Base-by-base conservation (phyloP, 1,140 invertebrate species). In the Colletes latitarsis region DNA sequence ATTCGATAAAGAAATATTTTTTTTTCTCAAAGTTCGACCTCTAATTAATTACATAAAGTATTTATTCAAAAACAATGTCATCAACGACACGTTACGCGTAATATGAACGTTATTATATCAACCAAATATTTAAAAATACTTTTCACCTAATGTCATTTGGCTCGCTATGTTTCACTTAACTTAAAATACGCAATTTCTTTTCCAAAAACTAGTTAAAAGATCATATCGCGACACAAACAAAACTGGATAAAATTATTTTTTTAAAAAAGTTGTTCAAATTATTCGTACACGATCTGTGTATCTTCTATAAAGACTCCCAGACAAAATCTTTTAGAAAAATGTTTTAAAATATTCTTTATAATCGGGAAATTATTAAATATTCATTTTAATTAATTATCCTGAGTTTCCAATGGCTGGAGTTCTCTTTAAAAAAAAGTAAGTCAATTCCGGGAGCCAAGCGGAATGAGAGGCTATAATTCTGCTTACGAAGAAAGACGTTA, bases 381-480 rank as follows among this genome's bases (percentile, higher is more conserved):
- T 21, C 10, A 52, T 6, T 52, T 68, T 4, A 17, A 30, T 68
- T 0, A n/a, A 68, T 68, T 21, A 53, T 30, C n/a, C 4, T 5
- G 30, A 69, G 21, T 10, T 39, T 69, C 15, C 68, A n/a, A 70
- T 41, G 12, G 2, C 19, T 46, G 57, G 12, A 60, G n/a, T 66
- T 41, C 1, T 30, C n/a, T 52, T 49, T 39, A 43, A 64, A 66
- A 6, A 69, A 69, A 76, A 67, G 12, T 60, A 67, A 74, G 49
- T 30, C 17, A 62, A 60, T 75, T 67, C 63, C 63, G 71, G 71
- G 82, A 83, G 76, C 64, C 73, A 77, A 88, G 89, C 87, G 83
- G 84, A 91, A 92, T 91, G 90, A 93, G 76, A 91, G 89, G 86
- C 90, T 86, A 87, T 84, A 77, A 84, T 90, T 89, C 72, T 77